Conservation (phyloP, 2,113 vertebrate species). For the Acrocephalus kingi region DNA sequence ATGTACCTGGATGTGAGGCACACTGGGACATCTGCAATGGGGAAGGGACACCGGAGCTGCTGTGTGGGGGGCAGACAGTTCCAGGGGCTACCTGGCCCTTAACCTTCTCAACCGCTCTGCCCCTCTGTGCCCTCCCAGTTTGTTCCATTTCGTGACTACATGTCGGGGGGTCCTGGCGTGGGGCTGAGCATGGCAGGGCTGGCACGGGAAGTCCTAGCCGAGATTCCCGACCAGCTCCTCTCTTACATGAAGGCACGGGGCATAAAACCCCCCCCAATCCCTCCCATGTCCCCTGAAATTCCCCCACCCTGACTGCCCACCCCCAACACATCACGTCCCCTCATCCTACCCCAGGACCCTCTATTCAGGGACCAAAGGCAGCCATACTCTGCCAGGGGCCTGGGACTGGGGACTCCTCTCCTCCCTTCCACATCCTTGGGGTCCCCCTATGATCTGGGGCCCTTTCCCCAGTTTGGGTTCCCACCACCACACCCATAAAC, state of each 20-base stretch:
- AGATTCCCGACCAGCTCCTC: background rate
- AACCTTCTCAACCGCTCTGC: background rate
- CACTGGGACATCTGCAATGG: background rate
- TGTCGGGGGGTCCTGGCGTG: background rate
- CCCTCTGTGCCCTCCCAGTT: background rate
- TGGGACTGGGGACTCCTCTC: background rate
- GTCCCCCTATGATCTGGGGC: background rate
- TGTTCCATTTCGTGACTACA: background rate
- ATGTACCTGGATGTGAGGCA: background rate
- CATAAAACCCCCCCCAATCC: background rate
- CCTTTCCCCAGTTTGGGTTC: background rate
- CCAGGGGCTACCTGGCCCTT: fast-evolving
- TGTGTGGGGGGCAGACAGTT: background rate
- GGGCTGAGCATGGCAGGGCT: background rate
- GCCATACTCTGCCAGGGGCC: background rate
- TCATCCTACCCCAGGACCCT: background rate
- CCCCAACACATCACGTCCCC: background rate
- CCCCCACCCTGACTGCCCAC: background rate
- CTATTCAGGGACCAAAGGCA: background rate
- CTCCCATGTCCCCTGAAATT: background rate
- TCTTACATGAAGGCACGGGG: background rate
- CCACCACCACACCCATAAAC: background rate
- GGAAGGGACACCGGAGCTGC: background rate
- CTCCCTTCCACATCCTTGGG: background rate
- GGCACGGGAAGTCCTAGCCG: background rate